Base-by-base conservation (phyloP, 2,888 invertebrate species). In the Sarcophaga variegata region DNA sequence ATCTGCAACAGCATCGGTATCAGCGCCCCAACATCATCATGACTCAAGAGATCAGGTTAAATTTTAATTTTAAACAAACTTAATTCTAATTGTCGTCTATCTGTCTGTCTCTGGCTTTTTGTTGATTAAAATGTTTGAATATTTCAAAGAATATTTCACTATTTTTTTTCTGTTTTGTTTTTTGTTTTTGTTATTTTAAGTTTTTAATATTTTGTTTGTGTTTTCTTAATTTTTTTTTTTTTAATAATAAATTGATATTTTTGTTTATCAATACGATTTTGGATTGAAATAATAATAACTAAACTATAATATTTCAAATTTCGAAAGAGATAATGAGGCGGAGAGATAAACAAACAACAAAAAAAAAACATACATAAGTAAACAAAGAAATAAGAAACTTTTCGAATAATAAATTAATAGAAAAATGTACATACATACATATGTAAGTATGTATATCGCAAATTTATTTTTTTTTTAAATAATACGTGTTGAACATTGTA, bases 11-110 rank as follows among this genome's bases (percentile, higher is more conserved):
- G 10, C 77, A 59, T 8, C 59, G 22, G 1, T 27, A 27, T 12
- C 47, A 49, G 69, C 22, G 63, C 70, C 14, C 27, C 79, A 14
- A 66, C 85, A 82, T 14, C 76, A 86, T 66, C 87, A 84, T 81
- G 84, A 87, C 79, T 70, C 87, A 79, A 84, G 76, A 87, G 81
- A 84, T 87, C 87, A 87, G 84, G 84, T 87, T 84, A 84, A 84
- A 81, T 81, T 84, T 79, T 87, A 83, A 80, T 71, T 81, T 75
- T 70, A 37, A 37, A 37, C 37, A 37, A 37, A 37, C 37, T 37
- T 37, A 37, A 37, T 37, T 37, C 37, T 8, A 37, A 37, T 37
- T 37, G 37, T 37, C 37, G 37, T 37, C 37, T 37, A 37, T 37
- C 37, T 37, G 37, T 37, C 37, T 37, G 37, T 37, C 37, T 37